Conservation (phyloP, 2,797 vertebrate genomes). For the Emys orbicularis region DNA sequence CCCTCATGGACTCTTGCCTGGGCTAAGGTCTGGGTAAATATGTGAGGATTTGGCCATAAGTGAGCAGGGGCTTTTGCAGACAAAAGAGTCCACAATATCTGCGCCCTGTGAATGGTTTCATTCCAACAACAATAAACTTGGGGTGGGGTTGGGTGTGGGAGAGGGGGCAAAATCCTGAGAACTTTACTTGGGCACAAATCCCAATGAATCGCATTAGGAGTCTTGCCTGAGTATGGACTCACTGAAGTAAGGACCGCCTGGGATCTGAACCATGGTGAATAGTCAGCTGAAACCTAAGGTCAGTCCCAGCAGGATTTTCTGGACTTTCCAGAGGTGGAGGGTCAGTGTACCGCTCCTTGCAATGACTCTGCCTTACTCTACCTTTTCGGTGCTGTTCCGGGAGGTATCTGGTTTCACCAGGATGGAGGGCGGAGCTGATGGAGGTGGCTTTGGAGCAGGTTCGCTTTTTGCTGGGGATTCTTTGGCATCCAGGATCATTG, state of each 20-base stretch:
- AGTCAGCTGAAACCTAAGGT: rapidly evolving
- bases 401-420: slow-evolving; percentile 92
- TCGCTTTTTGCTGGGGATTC: slow-evolving; percentile 82
- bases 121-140: background rate
- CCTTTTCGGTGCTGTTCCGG: slow-evolving; percentile 90
- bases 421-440: slow-evolving; percentile 90
- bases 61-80: rapidly evolving
- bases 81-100: background rate
- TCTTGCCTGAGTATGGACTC: rapidly evolving
- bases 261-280: rapidly evolving
- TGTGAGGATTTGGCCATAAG: background rate
- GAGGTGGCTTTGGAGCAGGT: slow-evolving; percentile 74
- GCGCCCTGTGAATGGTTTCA: background rate
- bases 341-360: background rate
- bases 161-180: rapidly evolving
- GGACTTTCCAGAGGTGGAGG: background rate
- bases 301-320: rapidly evolving
- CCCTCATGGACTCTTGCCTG: background rate
- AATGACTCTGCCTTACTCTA: slow-evolving; percentile 35
- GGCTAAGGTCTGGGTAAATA: background rate
- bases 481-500: slow-evolving; percentile 81
- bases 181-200: rapidly evolving
- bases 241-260: rapidly evolving
- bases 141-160: rapidly evolving
- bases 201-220: background rate